Conservation (phyloP, 2,888 invertebrate genomes). For the Stenchaetothrips biformis region DNA sequence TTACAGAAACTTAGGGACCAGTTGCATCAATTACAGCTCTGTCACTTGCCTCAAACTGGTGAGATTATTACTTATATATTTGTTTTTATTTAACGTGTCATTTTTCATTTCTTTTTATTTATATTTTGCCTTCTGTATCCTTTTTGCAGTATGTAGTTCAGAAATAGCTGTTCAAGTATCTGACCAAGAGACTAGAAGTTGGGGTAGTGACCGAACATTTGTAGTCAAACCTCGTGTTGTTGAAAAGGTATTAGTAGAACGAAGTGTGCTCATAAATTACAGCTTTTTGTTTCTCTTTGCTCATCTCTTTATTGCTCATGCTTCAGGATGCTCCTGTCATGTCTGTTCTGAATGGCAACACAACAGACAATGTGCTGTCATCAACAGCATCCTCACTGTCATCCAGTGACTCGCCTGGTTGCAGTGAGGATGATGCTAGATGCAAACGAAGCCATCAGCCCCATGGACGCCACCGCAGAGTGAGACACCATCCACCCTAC, state of each 20-base stretch:
- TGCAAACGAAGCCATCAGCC: not conserved
- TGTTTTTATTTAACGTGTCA: too few relatives aligned
- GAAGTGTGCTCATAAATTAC: not conserved
- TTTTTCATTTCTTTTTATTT: too few relatives aligned
- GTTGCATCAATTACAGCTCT: conserved; percentile 5
- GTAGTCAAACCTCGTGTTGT: conserved; percentile 28
- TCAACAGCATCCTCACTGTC: not conserved
- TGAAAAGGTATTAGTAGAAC: too few relatives aligned
- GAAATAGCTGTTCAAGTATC: conserved; percentile 39
- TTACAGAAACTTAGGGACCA: conserved; percentile 50
- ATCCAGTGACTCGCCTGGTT: not conserved
- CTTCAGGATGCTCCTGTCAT: not conserved
- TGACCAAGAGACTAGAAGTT: not conserved
- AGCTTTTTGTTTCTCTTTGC: not conserved
- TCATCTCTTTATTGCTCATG: not conserved
- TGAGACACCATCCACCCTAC: not conserved
- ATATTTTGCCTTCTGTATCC: not conserved
- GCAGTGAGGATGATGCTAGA: not conserved
- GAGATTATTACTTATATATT: not conserved
- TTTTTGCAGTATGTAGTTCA: not conserved
- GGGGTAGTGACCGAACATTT: conserved; percentile 29
- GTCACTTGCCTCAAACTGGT: not conserved
- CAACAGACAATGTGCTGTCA: not conserved
- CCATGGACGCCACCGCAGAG: not conserved
- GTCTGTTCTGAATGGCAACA: not conserved